Conservation (phyloP, 2,888 invertebrate genomes). For the Petrophora chlorosata region DNA sequence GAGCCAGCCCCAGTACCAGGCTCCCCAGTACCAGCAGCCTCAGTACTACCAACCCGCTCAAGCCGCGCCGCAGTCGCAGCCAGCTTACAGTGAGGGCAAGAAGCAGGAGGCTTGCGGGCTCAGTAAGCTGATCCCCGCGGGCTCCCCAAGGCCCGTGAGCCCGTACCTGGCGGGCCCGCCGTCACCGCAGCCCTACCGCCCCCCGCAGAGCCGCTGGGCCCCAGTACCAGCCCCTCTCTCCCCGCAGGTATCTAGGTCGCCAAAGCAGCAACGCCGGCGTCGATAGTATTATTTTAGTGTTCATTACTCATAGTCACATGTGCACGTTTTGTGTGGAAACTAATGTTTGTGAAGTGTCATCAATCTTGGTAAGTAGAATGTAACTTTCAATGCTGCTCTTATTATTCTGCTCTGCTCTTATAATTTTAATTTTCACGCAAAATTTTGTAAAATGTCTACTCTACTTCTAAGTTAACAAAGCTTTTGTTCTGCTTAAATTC, state of each 20-base stretch:
- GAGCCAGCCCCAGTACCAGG: slow-evolving; percentile 27
- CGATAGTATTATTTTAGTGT: slow-evolving; percentile 37
- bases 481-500: slow-evolving; percentile 6
- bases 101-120: slow-evolving; percentile 71
- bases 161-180: slow-evolving; percentile 64
- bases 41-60: slow-evolving; percentile 43
- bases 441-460: not conserved
- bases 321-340: slow-evolving; percentile 44
- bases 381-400: slow-evolving; percentile 4
- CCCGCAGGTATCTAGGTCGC: slow-evolving; percentile 70
- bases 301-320: slow-evolving; percentile 44
- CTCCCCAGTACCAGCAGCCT: slow-evolving; percentile 34
- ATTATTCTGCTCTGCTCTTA: not conserved
- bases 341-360: slow-evolving; percentile 13
- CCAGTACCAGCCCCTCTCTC: slow-evolving; percentile 77
- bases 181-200: slow-evolving; percentile 69
- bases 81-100: slow-evolving; percentile 64
- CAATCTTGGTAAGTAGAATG: slow-evolving; percentile 18
- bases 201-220: slow-evolving; percentile 75
- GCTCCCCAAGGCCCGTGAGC: slow-evolving; percentile 51
- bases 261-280: slow-evolving; percentile 42
- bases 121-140: slow-evolving; percentile 77
- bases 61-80: slow-evolving; percentile 56
- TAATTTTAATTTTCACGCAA: slow-evolving; percentile 18
- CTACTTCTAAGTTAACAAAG: slow-evolving; percentile 7